phyloP scores from a whole-genome alignment of 2,888 invertebrate genomes.

The Conops quadrifasciatus region DNA sequence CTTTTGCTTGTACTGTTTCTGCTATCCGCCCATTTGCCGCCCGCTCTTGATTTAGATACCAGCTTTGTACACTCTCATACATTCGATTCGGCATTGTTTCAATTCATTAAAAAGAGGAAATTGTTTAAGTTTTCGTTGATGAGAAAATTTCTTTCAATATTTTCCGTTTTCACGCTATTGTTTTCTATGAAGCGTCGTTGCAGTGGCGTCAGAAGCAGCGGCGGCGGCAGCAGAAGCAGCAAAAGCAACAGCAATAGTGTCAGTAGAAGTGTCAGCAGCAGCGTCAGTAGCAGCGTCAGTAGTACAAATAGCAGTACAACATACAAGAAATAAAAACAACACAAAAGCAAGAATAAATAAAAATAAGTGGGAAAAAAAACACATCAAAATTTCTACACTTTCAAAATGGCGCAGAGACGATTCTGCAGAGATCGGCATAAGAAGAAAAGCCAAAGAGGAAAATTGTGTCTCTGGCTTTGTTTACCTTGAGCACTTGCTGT shows the following conservation, averaged over 20 bases:
- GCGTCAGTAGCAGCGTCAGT: neutral
- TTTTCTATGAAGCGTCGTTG: neutral
- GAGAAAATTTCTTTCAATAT: slow-evolving; percentile 33
- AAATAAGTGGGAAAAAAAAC: neutral
- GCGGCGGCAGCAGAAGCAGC: neutral
- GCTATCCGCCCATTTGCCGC: neutral
- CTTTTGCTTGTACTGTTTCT: neutral
- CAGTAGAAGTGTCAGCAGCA: neutral
- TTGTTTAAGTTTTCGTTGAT: slow-evolving; percentile 34
- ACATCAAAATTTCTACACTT: no score
- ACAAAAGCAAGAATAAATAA: neutral
- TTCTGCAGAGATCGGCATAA: no score
- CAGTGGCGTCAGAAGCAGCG: neutral
- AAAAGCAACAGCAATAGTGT: neutral
- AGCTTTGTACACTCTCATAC: slow-evolving; percentile 5
- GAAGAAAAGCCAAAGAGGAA: no score
- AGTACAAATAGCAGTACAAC: neutral
- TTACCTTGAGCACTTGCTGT: neutral
- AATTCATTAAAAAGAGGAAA: slow-evolving; percentile 31
- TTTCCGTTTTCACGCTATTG: slow-evolving; percentile 29
- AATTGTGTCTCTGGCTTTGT: neutral
- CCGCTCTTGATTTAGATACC: no score
- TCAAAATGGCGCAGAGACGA: neutral
- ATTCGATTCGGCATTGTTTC: slow-evolving; percentile 20
- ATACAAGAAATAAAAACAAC: neutral